A percentile compares a stretch with the other conserved stretches of the same genome.
Conservation (phyloP, 2,888 invertebrate genomes). For the Vesta saturnalis region DNA sequence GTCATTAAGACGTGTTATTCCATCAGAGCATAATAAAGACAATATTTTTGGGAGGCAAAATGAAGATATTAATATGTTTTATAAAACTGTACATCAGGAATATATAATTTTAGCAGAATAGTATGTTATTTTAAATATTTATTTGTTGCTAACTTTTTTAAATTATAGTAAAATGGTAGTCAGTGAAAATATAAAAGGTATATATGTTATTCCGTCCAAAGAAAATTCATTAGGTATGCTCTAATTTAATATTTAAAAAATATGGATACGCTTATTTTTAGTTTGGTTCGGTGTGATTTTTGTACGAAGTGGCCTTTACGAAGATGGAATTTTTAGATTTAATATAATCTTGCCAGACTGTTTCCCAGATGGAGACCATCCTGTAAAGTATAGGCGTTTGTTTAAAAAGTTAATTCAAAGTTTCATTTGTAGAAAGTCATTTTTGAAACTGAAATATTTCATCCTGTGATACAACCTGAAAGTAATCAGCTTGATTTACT, state of each 20-base stretch:
- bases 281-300: conserved; percentile 94
- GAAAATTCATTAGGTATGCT: conserved; percentile 82
- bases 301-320: conserved; percentile 87
- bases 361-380: conserved; percentile 87
- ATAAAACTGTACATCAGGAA: conserved; percentile 84
- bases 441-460: conserved; percentile 86
- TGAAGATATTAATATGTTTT: conserved; percentile 70
- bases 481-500: conserved; percentile 81
- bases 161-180: conserved; percentile 82
- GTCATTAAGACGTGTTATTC: conserved; percentile 67
- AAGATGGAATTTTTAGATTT: conserved; percentile 92
- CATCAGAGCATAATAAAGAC: conserved; percentile 66
- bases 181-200: conserved; percentile 85
- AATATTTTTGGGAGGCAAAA: conserved; percentile 69
- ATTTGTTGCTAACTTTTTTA: neutral
- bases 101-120: conserved; percentile 93
- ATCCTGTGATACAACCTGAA: conserved; percentile 84
- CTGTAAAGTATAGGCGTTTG: too few species aligned
- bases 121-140: conserved; percentile 68
- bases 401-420: too few species aligned
- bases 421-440: conserved; percentile 81
- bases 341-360: conserved; percentile 84
- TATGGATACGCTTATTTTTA: conserved; percentile 62
- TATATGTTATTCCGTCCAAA: conserved; percentile 93
- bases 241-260: too few species aligned